Percentiles rank a stretch among this genome's conserved stretches.
phyloP scores from a whole-genome alignment of 1,140 invertebrate species.

The Macrostomum lignano region DNA sequence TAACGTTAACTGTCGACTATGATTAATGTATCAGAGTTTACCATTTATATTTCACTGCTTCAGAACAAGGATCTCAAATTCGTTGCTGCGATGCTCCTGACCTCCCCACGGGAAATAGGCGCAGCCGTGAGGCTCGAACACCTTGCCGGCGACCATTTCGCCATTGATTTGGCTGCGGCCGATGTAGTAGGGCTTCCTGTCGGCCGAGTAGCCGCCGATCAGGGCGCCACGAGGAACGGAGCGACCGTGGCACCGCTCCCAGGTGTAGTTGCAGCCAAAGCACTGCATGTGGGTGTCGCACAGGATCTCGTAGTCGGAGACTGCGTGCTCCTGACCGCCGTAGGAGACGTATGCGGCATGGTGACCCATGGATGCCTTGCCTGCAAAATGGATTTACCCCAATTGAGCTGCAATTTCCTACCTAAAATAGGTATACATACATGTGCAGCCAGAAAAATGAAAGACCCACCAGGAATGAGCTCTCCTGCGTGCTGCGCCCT shows the following conservation, averaged over 20 bases:
- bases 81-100: not conserved
- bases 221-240: not conserved
- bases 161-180: not conserved
- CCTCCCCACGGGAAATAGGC: constrained; percentile 1
- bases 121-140: not conserved
- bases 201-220: not conserved
- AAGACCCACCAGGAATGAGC: too few species aligned
- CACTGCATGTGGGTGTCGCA: too few species aligned
- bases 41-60: too few species aligned
- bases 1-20: too few species aligned
- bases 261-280: not conserved
- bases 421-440: too few species aligned
- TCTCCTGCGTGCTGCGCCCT: too few species aligned
- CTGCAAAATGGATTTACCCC: not conserved
- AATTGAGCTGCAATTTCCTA: too few species aligned
- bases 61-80: constrained; percentile 1
- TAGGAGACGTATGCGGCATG: not conserved
- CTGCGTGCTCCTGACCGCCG: not conserved
- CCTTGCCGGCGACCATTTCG: not conserved
- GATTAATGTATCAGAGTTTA: too few species aligned
- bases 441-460: too few species aligned
- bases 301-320: not conserved
- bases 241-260: not conserved
- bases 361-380: not conserved
- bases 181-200: not conserved